Evolutionary conservation across 2,113 vertebrate species (phyloP), one percentile per base, ranked within the genome.

Genomic region (Lipophrys pholis): DNA sequence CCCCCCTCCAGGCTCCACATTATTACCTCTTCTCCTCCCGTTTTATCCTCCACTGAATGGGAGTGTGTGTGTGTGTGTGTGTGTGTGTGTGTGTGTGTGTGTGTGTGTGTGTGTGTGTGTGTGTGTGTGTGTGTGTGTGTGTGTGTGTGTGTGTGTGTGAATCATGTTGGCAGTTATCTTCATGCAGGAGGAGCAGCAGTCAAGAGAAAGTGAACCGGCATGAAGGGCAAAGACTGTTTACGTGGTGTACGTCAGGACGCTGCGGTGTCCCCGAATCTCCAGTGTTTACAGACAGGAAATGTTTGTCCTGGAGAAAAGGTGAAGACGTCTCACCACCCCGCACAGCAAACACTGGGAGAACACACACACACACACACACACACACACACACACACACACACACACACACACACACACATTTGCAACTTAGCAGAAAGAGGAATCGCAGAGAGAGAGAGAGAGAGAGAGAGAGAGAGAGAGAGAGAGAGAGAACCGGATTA

Each of bases 251-350:
- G 67, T 83, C 75, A 87, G 89, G 91, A 92, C 89, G 83, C 80
- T 80, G 78, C 57, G 85, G 80, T 81, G 89, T 89, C 84, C 82
- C 86, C 76, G 79, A 80, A 64, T 87, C 81, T 82, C 67, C 82
- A 63, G 62, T 91, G 91, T 92, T 90, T 92, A 90, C 91, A 85
- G 84, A 78, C 87, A 93, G 92, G 92, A 94, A 92, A 93, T 92
- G 90, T 93, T 93, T 94, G 92, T 93, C 90, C 90, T 87, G 85
- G 75, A 83, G 85, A 75, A 83, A 89, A 87, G 86, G 87, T 89
- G 85, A 94, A 91, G 89, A 90, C 93, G 91, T 87, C 76, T 72
- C 61, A 67, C 81, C 64, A 68, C 68, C 81, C 83, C 55, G 15
- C 75, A 82, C 78, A 73, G 72, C 90, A 87, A 79, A 85, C 83